These are phyloP conservation scores for Nyleta sp. DNA, from an alignment of 2,888 invertebrate genomes.

Conservation along the genomic window DNA sequence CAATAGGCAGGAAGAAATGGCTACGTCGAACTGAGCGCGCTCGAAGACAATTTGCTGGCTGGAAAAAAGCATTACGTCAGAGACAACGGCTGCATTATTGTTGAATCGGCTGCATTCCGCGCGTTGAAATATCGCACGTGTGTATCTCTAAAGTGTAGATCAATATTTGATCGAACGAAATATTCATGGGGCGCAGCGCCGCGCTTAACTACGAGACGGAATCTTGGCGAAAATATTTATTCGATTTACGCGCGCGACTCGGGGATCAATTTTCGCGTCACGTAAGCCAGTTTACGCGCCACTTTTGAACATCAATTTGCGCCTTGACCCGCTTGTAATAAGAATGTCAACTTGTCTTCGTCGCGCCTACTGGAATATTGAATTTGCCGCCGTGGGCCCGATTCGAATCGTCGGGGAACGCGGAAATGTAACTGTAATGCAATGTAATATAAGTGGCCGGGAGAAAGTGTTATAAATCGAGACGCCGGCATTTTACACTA, in stretches of 20 bases:
- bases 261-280: constrained; percentile 44
- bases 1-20: too few relatives aligned
- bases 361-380: constrained; percentile 34
- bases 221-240: constrained; percentile 45
- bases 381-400: constrained; percentile 30
- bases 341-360: constrained; percentile 35
- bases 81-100: too few relatives aligned
- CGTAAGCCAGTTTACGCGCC: constrained; percentile 26
- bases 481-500: constrained; percentile 39
- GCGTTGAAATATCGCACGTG: constrained; percentile 13
- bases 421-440: constrained; percentile 51
- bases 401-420: constrained; percentile 41
- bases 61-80: too few relatives aligned
- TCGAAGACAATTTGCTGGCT: too few relatives aligned
- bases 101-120: not conserved
- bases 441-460: constrained; percentile 38
- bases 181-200: constrained; percentile 9
- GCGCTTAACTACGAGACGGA: constrained; percentile 4
- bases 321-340: constrained; percentile 40
- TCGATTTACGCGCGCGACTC: constrained; percentile 30
- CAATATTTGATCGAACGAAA: constrained; percentile 42
- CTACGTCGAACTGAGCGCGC: too few relatives aligned
- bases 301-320: constrained; percentile 43
- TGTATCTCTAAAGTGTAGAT: constrained; percentile 21
- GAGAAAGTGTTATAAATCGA: constrained; percentile 63